A percentile compares a stretch with the other conserved stretches of the same genome.
These are phyloP conservation scores for Rhagophthalmus giganteus DNA, from an alignment of 2,888 invertebrate genomes.

Conservation along the genomic window DNA sequence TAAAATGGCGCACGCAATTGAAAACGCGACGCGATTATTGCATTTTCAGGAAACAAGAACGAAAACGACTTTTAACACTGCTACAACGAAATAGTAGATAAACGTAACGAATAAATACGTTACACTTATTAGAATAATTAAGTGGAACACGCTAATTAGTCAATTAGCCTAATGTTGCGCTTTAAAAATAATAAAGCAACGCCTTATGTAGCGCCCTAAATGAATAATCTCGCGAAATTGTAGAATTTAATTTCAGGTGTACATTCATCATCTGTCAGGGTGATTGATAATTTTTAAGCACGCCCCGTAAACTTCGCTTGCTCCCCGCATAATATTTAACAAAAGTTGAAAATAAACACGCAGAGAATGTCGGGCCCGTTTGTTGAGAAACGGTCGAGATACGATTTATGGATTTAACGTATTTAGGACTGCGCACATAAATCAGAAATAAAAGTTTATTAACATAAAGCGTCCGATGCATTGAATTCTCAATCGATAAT, in stretches of 20 bases:
- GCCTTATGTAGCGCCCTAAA: no score
- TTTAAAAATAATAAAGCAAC: no score
- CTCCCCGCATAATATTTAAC: constrained; percentile 3
- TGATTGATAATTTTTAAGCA: neutral
- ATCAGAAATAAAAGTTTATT: constrained; percentile 11
- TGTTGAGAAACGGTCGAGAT: constrained; percentile 5
- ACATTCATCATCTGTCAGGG: neutral
- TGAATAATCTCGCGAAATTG: no score
- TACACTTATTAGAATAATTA: no score
- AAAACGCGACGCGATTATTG: no score
- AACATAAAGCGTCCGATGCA: constrained; percentile 8
- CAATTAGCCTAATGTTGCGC: no score
- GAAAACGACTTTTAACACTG: no score
- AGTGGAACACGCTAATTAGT: no score
- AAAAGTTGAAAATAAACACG: constrained; percentile 13
- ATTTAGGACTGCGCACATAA: constrained; percentile 7
- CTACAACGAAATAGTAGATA: no score
- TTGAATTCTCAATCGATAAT: constrained; percentile 16
- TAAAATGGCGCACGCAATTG: no score
- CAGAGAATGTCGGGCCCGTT: constrained; percentile 1
- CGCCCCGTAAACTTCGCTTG: neutral
- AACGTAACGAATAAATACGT: no score
- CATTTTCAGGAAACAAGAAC: no score
- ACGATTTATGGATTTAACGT: constrained; percentile 15
- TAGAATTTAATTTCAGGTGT: neutral